Conservation (phyloP, 2,888 invertebrate species). For the Formica aserva region DNA sequence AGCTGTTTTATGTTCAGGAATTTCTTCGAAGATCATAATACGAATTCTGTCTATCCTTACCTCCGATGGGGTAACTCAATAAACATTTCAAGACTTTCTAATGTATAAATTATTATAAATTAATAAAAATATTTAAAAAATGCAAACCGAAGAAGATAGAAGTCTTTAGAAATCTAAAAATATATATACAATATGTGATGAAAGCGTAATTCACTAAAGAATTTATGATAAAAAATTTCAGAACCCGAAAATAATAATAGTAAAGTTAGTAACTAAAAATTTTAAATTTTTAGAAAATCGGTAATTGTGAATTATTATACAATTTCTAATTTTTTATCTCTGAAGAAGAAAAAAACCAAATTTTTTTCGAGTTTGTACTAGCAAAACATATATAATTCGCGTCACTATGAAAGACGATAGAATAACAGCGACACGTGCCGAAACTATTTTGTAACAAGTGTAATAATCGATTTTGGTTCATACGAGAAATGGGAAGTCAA, state of each 20-base stretch:
- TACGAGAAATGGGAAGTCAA: conserved; percentile 1
- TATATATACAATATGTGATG: neutral
- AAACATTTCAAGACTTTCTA: neutral
- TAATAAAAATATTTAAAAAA: neutral
- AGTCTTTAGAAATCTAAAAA: neutral
- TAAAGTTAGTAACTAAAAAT: neutral
- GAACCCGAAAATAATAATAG: neutral
- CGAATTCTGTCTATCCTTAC: neutral
- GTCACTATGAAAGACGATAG: neutral
- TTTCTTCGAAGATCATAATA: neutral
- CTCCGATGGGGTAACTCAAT: neutral
- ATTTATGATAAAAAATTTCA: neutral
- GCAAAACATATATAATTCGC: neutral
- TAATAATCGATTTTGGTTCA: conserved; percentile 14
- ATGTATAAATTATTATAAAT: neutral
- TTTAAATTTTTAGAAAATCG: neutral
- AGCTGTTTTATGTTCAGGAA: neutral
- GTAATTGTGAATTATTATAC: neutral
- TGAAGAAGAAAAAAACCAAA: neutral
- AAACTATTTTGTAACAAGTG: conserved; percentile 13
- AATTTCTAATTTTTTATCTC: neutral
- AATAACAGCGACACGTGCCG: neutral
- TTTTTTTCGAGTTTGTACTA: neutral
- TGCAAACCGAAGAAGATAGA: neutral
- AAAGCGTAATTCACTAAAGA: neutral